phyloP scores from a whole-genome alignment of 1,140 invertebrate species.

The Sweltsa coloradensis region DNA sequence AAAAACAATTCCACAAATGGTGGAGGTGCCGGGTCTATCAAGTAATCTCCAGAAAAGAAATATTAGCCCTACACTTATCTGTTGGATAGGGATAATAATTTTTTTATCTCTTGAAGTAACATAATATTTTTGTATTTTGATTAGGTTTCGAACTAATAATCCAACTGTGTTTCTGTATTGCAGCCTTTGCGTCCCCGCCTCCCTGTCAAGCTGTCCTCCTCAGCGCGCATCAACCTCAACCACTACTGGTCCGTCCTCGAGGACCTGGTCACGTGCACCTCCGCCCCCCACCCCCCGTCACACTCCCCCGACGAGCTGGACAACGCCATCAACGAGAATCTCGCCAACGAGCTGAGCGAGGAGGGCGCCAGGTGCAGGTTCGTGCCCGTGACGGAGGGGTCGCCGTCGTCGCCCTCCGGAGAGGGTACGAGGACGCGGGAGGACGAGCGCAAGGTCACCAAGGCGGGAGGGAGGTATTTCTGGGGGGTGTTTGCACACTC shows the following conservation, averaged over 20 bases:
- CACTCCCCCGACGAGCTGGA: conserved; percentile 1
- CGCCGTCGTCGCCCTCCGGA: too few species aligned
- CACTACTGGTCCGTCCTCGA: conserved; percentile 17
- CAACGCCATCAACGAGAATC: conserved; percentile 15
- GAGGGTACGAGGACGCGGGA: too few species aligned
- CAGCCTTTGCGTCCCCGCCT: conserved; percentile 14
- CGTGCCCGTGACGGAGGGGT: too few species aligned
- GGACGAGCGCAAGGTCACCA: too few species aligned
- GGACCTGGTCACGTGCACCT: conserved; percentile 9
- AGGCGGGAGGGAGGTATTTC: too few species aligned
- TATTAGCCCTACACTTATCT: too few species aligned
- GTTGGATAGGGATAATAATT: too few species aligned
- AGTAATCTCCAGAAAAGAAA: too few species aligned
- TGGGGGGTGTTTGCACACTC: too few species aligned
- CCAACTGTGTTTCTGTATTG: conserved; percentile 8
- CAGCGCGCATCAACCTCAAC: conserved; percentile 17
- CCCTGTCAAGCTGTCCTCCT: conserved; percentile 11
- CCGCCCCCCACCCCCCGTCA: neutral
- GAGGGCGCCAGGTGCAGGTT: too few species aligned
- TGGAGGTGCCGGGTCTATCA: too few species aligned
- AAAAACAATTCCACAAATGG: too few species aligned
- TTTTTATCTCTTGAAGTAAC: conserved; percentile 1
- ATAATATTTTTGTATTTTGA: conserved; percentile 4
- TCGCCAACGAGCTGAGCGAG: conserved; percentile 15
- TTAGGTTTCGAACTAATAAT: conserved; percentile 1